These are phyloP conservation scores for Rousettus madagascariensis DNA, from an alignment of 2,797 vertebrate species.

Conservation along the genomic window DNA sequence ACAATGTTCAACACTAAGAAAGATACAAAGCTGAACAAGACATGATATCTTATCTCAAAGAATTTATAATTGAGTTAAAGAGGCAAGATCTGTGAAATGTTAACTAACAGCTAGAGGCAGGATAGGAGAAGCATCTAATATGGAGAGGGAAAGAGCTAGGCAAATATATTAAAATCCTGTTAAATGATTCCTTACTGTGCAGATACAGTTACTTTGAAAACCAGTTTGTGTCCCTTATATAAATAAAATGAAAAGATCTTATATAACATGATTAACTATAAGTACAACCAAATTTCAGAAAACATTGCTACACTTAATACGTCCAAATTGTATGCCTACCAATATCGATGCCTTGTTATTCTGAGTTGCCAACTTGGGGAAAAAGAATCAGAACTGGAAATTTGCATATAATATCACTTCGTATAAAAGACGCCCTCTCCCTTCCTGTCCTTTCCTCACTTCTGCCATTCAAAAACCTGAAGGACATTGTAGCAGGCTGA, in stretches of 20 bases:
- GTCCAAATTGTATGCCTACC: background rate
- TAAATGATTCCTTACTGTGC: constrained; percentile 35
- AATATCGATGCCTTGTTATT: background rate
- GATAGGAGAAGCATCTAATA: background rate
- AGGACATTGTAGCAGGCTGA: background rate
- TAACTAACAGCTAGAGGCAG: constrained; percentile 28
- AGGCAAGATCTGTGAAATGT: constrained; percentile 51
- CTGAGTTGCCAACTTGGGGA: background rate
- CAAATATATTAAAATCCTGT: constrained; percentile 55
- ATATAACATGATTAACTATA: constrained; percentile 15
- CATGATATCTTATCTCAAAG: constrained; percentile 34
- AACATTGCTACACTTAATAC: background rate
- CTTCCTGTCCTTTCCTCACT: background rate
- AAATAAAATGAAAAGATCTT: constrained; percentile 39
- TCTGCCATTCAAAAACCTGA: background rate
- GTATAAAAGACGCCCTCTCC: background rate
- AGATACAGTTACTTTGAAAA: constrained; percentile 33
- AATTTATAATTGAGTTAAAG: constrained; percentile 59
- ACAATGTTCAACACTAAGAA: background rate
- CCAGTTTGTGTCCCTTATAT: background rate
- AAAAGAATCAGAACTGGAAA: background rate
- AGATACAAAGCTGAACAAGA: constrained; percentile 45
- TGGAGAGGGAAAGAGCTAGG: background rate
- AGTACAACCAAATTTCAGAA: constrained; percentile 53
- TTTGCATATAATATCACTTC: constrained; percentile 21